Conservation (phyloP, 2,888 invertebrate species). For the Tachina grossa region DNA sequence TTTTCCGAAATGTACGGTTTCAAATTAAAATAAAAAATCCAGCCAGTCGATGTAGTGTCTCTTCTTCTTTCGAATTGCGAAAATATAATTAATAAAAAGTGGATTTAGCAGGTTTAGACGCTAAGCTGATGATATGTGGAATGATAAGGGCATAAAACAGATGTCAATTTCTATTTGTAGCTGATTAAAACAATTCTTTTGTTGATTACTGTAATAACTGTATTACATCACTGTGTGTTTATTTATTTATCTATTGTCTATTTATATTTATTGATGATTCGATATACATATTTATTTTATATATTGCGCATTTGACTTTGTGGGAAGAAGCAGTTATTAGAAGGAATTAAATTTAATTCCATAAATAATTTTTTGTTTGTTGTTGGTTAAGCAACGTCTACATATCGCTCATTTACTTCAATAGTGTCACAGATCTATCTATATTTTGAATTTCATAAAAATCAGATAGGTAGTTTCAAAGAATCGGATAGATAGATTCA, state of each 20-base stretch:
- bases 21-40: no score
- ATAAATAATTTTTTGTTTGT: neutral
- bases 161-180: slow-evolving; percentile 5
- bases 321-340: neutral
- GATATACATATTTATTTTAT: slow-evolving; percentile 5
- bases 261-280: neutral
- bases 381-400: neutral
- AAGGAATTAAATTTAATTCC: neutral
- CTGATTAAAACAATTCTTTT: neutral
- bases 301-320: neutral
- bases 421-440: no score
- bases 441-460: no score
- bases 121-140: neutral
- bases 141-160: slow-evolving; percentile 5
- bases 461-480: no score
- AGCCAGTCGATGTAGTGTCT: no score
- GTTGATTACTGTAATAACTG: neutral
- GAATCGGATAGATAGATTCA: no score
- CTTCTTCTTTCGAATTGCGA: no score
- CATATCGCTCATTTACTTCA: no score
- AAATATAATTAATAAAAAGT: no score
- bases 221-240: neutral
- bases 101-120: no score
- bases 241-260: neutral
- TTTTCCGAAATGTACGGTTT: no score